Percentiles rank a stretch among this genome's conserved stretches.
Conservation (phyloP, 2,797 vertebrate species). For the Acipenser oxyrinchus region DNA sequence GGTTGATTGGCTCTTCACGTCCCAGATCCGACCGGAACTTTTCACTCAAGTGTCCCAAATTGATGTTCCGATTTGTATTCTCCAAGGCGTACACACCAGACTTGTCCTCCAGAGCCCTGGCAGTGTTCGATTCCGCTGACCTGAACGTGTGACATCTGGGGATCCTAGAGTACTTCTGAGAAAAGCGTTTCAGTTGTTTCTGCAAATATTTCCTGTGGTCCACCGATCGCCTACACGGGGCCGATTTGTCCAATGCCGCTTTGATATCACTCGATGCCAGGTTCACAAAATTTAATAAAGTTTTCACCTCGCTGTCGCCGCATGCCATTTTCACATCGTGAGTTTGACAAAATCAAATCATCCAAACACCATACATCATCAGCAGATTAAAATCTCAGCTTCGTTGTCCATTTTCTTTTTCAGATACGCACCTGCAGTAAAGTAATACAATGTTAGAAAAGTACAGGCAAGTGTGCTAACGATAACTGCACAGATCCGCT, state of each 20-base stretch:
- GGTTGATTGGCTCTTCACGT: constrained; percentile 27
- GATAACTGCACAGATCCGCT: not conserved
- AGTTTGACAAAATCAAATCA: constrained; percentile 22
- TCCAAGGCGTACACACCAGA: constrained; percentile 27
- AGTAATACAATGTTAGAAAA: constrained; percentile 6
- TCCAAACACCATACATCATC: constrained; percentile 34
- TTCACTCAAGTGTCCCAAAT: constrained; percentile 31
- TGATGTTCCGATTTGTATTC: constrained; percentile 23
- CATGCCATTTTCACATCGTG: constrained; percentile 68
- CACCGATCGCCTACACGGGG: constrained; percentile 90
- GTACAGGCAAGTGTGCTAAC: not conserved
- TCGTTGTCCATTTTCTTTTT: constrained; percentile 17
- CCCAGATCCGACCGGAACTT: constrained; percentile 33
- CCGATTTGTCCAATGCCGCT: constrained; percentile 91
- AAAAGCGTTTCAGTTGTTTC: constrained; percentile 94
- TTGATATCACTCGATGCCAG: constrained; percentile 97
- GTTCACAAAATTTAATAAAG: constrained; percentile 92
- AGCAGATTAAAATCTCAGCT: not conserved
- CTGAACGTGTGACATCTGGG: constrained; percentile 72
- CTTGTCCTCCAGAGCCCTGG: constrained; percentile 47
- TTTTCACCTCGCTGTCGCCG: constrained; percentile 93
- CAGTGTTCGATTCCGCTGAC: constrained; percentile 45
- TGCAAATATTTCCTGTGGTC: constrained; percentile 97
- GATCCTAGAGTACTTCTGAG: constrained; percentile 82
- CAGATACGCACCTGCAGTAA: constrained; percentile 24